Evolutionary conservation across 2,797 vertebrate species (phyloP).

Genomic region (Lagorchestes hirsutus): DNA sequence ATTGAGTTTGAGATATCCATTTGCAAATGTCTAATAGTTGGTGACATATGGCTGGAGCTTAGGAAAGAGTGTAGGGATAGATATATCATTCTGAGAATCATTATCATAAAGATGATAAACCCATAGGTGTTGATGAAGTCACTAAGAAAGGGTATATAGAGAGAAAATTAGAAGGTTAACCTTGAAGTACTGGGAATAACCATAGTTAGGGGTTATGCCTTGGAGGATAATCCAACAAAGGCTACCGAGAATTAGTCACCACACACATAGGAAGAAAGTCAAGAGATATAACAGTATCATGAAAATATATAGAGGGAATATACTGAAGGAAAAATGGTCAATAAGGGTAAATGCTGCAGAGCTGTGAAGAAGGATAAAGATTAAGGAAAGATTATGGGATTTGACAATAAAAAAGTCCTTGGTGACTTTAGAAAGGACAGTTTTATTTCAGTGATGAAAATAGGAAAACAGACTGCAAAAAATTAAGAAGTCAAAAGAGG

Average conservation of each 20-base stretch:
- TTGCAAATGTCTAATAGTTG: too few species aligned
- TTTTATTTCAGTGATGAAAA: not conserved
- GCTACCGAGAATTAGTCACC: not conserved
- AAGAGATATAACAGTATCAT: not conserved
- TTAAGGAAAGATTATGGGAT: not conserved
- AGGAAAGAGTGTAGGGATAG: too few species aligned
- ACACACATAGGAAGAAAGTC: not conserved
- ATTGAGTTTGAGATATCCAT: too few species aligned
- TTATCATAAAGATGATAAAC: too few species aligned
- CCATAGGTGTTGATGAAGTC: too few species aligned
- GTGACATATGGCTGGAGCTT: too few species aligned
- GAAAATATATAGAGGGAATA: not conserved
- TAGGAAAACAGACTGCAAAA: not conserved
- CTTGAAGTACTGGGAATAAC: too few species aligned
- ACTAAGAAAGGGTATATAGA: too few species aligned
- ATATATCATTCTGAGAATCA: too few species aligned
- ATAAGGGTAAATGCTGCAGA: not conserved
- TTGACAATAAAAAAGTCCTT: not conserved
- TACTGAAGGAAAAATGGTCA: not conserved
- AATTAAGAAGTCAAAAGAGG: not conserved
- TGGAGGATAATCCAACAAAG: not conserved
- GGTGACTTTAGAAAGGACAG: not conserved
- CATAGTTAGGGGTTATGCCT: not conserved
- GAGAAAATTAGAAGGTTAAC: too few species aligned
- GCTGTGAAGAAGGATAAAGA: not conserved